Conservation (phyloP, 1,140 invertebrate genomes). For the Meteorus sp. region DNA sequence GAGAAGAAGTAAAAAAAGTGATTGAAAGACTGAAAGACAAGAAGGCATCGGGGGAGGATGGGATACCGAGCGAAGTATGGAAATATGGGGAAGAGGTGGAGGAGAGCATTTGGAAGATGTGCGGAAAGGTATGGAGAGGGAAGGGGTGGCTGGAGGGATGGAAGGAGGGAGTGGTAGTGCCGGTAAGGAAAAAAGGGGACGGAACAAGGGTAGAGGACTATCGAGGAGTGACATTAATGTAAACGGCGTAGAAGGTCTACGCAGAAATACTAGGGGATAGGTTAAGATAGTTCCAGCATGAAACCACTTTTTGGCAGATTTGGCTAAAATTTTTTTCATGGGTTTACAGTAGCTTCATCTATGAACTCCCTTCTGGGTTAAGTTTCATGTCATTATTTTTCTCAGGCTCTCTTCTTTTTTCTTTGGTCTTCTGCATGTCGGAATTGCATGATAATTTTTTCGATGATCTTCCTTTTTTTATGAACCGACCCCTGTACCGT, state of each 20-base stretch:
- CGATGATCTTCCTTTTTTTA: too few relatives aligned
- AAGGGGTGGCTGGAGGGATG: not conserved
- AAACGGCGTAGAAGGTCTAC: not conserved
- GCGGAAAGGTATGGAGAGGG: not conserved
- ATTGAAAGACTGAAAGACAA: constrained; percentile 3
- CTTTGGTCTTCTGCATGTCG: too few relatives aligned
- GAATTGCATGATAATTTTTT: too few relatives aligned
- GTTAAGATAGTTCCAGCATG: too few relatives aligned
- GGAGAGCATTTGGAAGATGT: constrained; percentile 1
- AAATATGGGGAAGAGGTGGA: constrained; percentile 11
- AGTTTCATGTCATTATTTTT: too few relatives aligned
- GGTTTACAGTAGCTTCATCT: too few relatives aligned
- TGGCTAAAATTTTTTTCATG: too few relatives aligned
- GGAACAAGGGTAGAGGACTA: not conserved
- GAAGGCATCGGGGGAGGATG: constrained; percentile 11
- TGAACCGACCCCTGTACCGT: too few relatives aligned
- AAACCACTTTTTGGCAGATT: too few relatives aligned
- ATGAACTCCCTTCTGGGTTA: too few relatives aligned
- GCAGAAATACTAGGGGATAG: not conserved
- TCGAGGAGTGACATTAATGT: not conserved
- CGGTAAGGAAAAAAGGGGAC: not conserved
- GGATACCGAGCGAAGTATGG: constrained; percentile 12
- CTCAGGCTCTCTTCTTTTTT: too few relatives aligned
- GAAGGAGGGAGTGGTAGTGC: not conserved
- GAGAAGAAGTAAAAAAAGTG: constrained; percentile 3